phyloP scores from a whole-genome alignment of 2,797 vertebrate species.

The Eurystomus glaucurus region DNA sequence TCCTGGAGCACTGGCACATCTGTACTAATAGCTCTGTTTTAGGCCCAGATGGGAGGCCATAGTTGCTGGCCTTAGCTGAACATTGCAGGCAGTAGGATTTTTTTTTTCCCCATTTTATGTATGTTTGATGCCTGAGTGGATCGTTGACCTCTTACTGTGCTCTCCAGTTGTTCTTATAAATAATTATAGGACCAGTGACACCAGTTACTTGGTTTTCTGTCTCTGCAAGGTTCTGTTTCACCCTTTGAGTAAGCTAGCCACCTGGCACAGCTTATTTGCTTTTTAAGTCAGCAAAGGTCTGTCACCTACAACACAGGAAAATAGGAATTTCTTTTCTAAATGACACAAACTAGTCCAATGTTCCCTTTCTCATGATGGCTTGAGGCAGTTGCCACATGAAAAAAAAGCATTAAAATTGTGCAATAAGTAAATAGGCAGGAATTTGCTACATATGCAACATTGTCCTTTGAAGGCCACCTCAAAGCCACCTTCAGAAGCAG shows the following conservation, averaged over 20 bases:
- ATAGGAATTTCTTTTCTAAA: not conserved
- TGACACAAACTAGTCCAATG: fast-evolving
- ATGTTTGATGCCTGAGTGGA: fast-evolving
- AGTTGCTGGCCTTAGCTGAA: not conserved
- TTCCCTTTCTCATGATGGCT: not conserved
- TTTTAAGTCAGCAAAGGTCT: not conserved
- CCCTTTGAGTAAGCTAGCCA: not conserved
- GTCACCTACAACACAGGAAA: not conserved
- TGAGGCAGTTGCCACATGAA: not conserved
- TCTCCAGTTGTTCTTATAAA: not conserved
- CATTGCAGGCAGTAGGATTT: not conserved
- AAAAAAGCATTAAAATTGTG: not conserved
- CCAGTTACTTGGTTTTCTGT: not conserved
- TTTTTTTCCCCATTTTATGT: not conserved
- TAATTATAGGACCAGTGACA: not conserved
- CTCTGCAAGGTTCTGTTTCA: not conserved
- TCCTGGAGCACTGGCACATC: not conserved
- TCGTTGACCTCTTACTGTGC: not conserved
- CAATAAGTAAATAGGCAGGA: not conserved
- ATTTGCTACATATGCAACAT: not conserved
- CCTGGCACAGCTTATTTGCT: not conserved
- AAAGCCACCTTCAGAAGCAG: not conserved
- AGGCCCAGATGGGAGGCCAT: not conserved
- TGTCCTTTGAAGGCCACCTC: not conserved
- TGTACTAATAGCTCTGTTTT: not conserved